Evolutionary conservation across 2,888 invertebrate species (phyloP).

Genomic region (Timandra comae): DNA sequence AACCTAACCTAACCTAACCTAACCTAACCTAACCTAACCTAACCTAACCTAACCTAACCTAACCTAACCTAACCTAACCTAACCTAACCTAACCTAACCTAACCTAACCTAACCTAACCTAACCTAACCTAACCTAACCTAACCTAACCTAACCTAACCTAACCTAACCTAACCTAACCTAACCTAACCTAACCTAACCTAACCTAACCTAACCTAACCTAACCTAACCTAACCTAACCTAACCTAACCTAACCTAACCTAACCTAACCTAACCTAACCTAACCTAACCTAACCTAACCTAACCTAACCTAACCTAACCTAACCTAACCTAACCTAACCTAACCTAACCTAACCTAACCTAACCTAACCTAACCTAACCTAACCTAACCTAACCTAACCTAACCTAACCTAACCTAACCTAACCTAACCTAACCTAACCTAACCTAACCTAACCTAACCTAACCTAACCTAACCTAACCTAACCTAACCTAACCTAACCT

Average conservation of each 20-base stretch:
- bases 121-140: conserved; percentile 15
- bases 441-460: conserved; percentile 13
- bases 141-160: conserved; percentile 16
- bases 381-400: conserved; percentile 11
- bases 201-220: conserved; percentile 14
- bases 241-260: conserved; percentile 11
- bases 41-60: conserved; percentile 8
- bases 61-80: conserved; percentile 15
- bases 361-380: conserved; percentile 11
- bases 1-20: conserved; percentile 11
- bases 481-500: conserved; percentile 13
- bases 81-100: conserved; percentile 16
- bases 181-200: conserved; percentile 17
- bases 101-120: conserved; percentile 13
- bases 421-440: conserved; percentile 10
- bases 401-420: conserved; percentile 12
- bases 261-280: conserved; percentile 12
- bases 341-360: conserved; percentile 10
- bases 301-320: conserved; percentile 13
- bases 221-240: conserved; percentile 13
- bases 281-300: conserved; percentile 14
- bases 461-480: conserved; percentile 9
- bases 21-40: conserved; percentile 10
- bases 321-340: conserved; percentile 14
- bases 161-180: conserved; percentile 17